Evolutionary conservation across 23 tunicate species (phyloP).

Genomic region (Trididemnum nubilum): DNA sequence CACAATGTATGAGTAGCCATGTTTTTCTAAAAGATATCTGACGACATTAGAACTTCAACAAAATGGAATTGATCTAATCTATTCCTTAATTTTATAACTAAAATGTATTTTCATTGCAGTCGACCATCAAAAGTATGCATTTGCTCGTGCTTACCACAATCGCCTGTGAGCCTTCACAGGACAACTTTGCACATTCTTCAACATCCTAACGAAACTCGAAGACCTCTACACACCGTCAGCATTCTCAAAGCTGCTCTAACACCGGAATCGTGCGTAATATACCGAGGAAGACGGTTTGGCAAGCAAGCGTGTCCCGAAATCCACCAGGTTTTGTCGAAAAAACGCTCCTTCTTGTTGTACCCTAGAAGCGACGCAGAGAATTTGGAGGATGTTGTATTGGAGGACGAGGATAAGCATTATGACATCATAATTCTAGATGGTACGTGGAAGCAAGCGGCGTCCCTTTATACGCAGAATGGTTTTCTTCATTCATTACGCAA

Average conservation of each 20-base stretch:
- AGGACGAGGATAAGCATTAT: background rate
- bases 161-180: slow-evolving; percentile 23
- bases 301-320: slow-evolving; percentile 36
- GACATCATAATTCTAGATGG: slow-evolving; percentile 83
- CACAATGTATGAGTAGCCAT: too few species aligned
- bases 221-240: slow-evolving; percentile 77
- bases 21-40: too few species aligned
- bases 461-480: slow-evolving; percentile 59
- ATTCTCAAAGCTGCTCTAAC: slow-evolving; percentile 56
- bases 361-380: slow-evolving; percentile 58
- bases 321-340: slow-evolving; percentile 15
- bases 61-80: too few species aligned
- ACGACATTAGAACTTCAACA: too few species aligned
- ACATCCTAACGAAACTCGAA: slow-evolving; percentile 78
- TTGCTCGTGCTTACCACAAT: slow-evolving; percentile 51
- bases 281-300: slow-evolving; percentile 45
- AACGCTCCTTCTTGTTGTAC: slow-evolving; percentile 58
- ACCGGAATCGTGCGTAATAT: slow-evolving; percentile 21
- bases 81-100: too few species aligned
- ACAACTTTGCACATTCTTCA: slow-evolving; percentile 65
- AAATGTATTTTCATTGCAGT: slow-evolving; percentile 43
- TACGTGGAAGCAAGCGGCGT: slow-evolving; percentile 95
- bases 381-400: slow-evolving; percentile 19
- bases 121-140: slow-evolving; percentile 75
- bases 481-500: slow-evolving; percentile 53